These are phyloP conservation scores for Chinchilla lanigera DNA, from an alignment of 2,113 vertebrate genomes.

Conservation along the genomic window DNA sequence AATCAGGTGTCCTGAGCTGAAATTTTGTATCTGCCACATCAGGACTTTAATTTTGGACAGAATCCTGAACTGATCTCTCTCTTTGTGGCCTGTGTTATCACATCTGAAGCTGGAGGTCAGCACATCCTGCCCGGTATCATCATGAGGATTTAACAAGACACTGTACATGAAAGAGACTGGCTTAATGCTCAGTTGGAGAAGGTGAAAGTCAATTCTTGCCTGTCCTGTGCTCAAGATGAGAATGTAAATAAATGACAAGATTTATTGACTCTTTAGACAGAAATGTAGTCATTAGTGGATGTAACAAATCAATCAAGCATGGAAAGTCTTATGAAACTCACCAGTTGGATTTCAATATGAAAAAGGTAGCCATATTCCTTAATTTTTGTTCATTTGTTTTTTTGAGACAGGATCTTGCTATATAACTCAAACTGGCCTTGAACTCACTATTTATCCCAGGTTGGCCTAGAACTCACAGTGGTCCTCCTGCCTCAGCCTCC, in stretches of 20 bases:
- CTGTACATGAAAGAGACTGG: not conserved
- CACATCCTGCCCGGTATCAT: not conserved
- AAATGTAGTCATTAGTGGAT: not conserved
- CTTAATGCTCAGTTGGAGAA: not conserved
- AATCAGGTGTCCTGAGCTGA: not conserved
- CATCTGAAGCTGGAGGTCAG: not conserved
- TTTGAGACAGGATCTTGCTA: not conserved
- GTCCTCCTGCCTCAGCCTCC: not conserved
- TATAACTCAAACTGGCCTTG: not conserved
- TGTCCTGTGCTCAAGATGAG: not conserved
- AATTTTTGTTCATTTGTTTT: not conserved
- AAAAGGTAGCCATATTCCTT: not conserved
- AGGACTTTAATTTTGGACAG: conserved; percentile 30
- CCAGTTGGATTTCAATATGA: not conserved
- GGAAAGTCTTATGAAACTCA: not conserved
- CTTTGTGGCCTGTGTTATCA: conserved; percentile 14
- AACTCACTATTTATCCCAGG: not conserved
- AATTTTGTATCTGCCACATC: not conserved
- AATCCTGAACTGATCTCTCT: not conserved
- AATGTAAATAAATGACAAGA: not conserved
- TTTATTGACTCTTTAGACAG: not conserved
- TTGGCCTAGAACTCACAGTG: not conserved
- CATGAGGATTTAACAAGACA: not conserved
- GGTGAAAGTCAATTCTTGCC: not conserved
- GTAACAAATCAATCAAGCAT: not conserved